Evolutionary conservation across 2,888 invertebrate genomes (phyloP).

Genomic region (Epirrhoe tristata): DNA sequence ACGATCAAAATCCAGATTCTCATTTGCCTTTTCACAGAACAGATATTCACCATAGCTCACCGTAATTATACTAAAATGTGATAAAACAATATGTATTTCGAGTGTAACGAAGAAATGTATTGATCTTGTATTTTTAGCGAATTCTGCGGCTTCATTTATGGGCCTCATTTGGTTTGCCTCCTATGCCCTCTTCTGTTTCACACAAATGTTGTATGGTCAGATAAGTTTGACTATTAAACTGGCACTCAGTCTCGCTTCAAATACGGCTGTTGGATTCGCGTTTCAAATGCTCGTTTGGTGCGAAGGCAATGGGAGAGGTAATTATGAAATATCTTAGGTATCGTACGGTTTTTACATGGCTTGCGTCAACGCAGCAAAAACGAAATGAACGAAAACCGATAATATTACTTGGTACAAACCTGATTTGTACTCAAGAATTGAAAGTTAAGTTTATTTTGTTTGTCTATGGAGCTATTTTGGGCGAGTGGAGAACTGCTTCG

Average conservation of each 20-base stretch:
- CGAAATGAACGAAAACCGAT: neutral
- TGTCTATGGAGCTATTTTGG: too few species aligned
- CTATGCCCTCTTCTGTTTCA: constrained; percentile 90
- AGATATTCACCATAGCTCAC: too few species aligned
- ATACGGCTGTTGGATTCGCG: constrained; percentile 92
- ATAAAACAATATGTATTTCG: too few species aligned
- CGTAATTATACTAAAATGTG: too few species aligned
- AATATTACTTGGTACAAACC: neutral
- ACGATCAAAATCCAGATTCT: too few species aligned
- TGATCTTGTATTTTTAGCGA: constrained; percentile 83
- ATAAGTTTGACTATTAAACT: constrained; percentile 86
- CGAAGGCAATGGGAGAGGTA: constrained; percentile 90
- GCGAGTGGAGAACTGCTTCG: too few species aligned
- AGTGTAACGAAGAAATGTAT: neutral
- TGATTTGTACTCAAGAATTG: too few species aligned
- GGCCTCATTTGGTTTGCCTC: constrained; percentile 92
- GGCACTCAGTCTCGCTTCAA: constrained; percentile 88
- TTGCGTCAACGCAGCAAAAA: neutral
- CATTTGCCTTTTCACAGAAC: too few species aligned
- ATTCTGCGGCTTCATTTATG: constrained; percentile 92
- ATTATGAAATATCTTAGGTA: constrained; percentile 16
- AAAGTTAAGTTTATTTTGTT: too few species aligned
- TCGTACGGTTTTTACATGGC: neutral
- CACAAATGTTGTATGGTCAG: constrained; percentile 87
- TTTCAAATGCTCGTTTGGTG: constrained; percentile 91